Conservation (phyloP, 1,140 invertebrate species). For the Neodiprion lecontei region DNA sequence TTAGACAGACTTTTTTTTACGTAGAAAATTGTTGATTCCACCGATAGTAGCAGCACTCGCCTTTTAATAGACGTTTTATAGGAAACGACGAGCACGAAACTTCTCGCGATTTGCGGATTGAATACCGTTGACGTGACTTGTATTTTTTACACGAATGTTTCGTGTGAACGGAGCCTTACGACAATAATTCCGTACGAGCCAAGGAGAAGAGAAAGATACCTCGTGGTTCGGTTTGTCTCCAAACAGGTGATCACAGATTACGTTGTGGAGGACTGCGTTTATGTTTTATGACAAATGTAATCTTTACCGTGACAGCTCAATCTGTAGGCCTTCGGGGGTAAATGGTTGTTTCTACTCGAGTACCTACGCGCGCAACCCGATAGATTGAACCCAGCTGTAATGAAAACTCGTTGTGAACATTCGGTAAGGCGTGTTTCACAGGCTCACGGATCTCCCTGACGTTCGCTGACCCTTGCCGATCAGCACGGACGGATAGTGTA, state of each 20-base stretch:
- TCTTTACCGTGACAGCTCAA: slow-evolving; percentile 44
- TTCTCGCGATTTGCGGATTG: no score
- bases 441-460: no score
- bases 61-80: no score
- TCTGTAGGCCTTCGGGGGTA: slow-evolving; percentile 27
- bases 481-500: not conserved
- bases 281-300: slow-evolving; percentile 47
- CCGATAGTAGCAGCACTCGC: not conserved
- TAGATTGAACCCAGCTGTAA: no score
- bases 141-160: no score
- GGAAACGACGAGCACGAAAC: no score
- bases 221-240: slow-evolving; percentile 12
- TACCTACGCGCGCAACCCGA: no score
- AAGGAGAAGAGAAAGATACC: slow-evolving; percentile 13
- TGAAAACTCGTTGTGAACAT: no score
- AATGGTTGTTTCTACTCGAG: slow-evolving; percentile 20
- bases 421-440: no score
- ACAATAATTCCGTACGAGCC: slow-evolving; percentile 20
- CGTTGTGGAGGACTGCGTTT: slow-evolving; percentile 27
- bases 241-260: slow-evolving; percentile 37
- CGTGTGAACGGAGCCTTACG: slow-evolving; percentile 15
- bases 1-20: no score
- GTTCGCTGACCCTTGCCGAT: not conserved
- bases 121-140: no score
- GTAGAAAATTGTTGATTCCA: not conserved